Evolutionary conservation across 1,140 invertebrate species (phyloP).

Genomic region (Lithobius niger): DNA sequence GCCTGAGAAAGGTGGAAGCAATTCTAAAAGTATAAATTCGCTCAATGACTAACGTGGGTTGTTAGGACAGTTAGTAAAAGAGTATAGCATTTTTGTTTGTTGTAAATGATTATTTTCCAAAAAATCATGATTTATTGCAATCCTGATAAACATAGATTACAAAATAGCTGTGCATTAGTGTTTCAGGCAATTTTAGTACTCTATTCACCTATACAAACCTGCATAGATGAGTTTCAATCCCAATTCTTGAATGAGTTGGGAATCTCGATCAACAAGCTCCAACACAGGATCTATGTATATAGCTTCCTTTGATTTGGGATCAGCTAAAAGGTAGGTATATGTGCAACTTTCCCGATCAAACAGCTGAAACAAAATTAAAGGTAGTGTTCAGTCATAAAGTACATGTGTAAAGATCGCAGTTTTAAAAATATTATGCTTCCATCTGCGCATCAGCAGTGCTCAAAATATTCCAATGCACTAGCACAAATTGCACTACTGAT

Average conservation of each 20-base stretch:
- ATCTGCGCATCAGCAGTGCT: too few relatives aligned
- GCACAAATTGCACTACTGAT: too few relatives aligned
- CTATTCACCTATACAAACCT: constrained; percentile 41
- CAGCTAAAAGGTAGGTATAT: constrained; percentile 90
- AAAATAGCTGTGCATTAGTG: background rate
- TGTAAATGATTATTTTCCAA: background rate
- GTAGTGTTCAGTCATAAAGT: too few relatives aligned
- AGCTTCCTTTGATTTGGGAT: constrained; percentile 56
- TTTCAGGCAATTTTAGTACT: background rate
- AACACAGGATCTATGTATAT: constrained; percentile 94
- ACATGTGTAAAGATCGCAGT: too few relatives aligned
- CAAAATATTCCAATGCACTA: too few relatives aligned
- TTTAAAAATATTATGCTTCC: too few relatives aligned
- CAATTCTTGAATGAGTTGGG: constrained; percentile 61
- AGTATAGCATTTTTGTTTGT: background rate
- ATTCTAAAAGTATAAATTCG: too few relatives aligned
- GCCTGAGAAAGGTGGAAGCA: too few relatives aligned
- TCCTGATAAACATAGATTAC: background rate
- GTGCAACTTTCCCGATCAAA: constrained; percentile 86
- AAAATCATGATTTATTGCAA: background rate
- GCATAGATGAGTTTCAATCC: constrained; percentile 75
- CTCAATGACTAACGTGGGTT: too few relatives aligned
- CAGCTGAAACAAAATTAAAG: constrained; percentile 50
- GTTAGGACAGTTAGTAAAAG: too few relatives aligned
- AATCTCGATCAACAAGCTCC: constrained; percentile 71